Evolutionary conservation across 2,113 vertebrate genomes (phyloP).

Genomic region (Mastomys natalensis): DNA sequence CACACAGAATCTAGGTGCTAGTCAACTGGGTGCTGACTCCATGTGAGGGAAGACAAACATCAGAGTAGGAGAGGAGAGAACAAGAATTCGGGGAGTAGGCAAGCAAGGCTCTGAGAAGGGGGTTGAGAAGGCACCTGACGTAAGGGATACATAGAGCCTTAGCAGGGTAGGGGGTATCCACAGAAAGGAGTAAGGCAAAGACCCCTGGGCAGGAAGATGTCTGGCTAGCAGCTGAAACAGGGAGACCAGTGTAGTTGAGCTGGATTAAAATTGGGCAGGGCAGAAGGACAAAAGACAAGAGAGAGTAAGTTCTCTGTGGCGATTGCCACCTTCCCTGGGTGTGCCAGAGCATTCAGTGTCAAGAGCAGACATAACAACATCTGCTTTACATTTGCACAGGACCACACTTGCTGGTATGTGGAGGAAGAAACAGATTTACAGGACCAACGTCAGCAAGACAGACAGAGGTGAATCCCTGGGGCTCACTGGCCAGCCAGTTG

Average conservation of each 20-base stretch:
- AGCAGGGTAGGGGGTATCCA: too few relatives aligned
- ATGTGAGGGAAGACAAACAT: not conserved
- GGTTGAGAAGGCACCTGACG: not conserved
- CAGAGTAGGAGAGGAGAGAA: not conserved
- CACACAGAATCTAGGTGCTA: not conserved
- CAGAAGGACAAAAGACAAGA: not conserved
- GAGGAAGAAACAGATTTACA: not conserved
- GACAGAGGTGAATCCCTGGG: not conserved
- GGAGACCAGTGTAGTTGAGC: not conserved
- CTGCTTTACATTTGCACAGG: not conserved
- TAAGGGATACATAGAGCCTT: not conserved
- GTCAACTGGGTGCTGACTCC: too few relatives aligned
- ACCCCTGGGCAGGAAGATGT: not conserved
- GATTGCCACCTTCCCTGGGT: accelerated
- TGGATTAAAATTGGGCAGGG: not conserved
- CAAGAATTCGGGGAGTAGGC: not conserved
- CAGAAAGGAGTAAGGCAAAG: not conserved
- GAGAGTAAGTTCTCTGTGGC: not conserved
- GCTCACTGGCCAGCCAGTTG: not conserved
- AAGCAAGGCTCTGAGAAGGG: not conserved
- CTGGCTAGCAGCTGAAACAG: not conserved
- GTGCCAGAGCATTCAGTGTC: not conserved
- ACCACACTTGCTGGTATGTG: not conserved
- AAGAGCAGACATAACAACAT: not conserved
- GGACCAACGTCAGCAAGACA: not conserved